Percentiles rank a stretch among this genome's conserved stretches.
phyloP scores from a whole-genome alignment of 2,888 invertebrate genomes.

The Oxycera nigricornis region DNA sequence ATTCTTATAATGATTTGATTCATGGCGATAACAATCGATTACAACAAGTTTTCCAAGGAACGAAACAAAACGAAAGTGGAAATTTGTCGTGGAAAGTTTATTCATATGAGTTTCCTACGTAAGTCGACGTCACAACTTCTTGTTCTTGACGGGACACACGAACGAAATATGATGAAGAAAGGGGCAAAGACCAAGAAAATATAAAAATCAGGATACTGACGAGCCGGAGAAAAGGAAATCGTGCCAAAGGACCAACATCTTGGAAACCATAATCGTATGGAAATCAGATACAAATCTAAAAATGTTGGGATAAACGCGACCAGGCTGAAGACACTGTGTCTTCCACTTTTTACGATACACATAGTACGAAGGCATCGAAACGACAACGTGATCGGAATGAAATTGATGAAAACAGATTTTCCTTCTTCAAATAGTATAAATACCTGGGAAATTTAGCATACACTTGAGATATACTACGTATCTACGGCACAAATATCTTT shows the following conservation, averaged over 20 bases:
- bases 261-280: constrained; percentile 37
- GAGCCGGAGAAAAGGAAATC: neutral
- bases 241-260: constrained; percentile 26
- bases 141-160: neutral
- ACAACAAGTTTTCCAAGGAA: neutral
- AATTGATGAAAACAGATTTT: constrained; percentile 38
- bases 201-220: neutral
- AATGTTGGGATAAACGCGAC: constrained; percentile 17
- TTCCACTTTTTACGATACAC: neutral
- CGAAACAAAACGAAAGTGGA: neutral
- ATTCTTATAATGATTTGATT: constrained; percentile 10
- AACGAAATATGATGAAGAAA: neutral
- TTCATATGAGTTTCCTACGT: constrained; percentile 23
- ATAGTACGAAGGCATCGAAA: constrained; percentile 20
- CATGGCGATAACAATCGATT: constrained; percentile 15
- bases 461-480: constrained; percentile 16
- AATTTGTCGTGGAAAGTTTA: constrained; percentile 16
- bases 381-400: constrained; percentile 36
- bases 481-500: neutral
- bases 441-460: constrained; percentile 34
- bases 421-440: constrained; percentile 23
- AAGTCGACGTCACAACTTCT: constrained; percentile 16
- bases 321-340: neutral
- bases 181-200: neutral
- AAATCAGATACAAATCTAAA: constrained; percentile 34